Conservation (phyloP, 2,888 invertebrate species). For the Agrochola litura region DNA sequence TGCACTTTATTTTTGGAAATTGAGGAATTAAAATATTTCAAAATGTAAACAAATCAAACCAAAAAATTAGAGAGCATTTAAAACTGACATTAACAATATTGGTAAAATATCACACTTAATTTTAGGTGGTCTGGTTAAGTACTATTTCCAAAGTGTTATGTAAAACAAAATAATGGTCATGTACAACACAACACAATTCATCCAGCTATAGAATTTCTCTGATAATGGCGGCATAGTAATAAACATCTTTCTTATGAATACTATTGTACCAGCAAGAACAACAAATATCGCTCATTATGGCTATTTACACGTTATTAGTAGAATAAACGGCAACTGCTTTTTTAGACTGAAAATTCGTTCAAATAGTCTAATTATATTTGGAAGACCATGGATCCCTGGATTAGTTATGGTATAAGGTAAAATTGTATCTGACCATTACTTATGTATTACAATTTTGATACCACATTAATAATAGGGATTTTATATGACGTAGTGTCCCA, state of each 20-base stretch:
- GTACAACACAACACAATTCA: conserved; percentile 69
- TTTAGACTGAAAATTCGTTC: conserved; percentile 60
- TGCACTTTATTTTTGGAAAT: conserved; percentile 56
- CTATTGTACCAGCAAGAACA: conserved; percentile 25
- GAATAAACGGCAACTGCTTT: conserved; percentile 30
- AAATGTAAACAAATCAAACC: conserved; percentile 57
- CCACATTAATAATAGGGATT: conserved; percentile 79
- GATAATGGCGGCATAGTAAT: conserved; percentile 18
- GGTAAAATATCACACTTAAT: conserved; percentile 87
- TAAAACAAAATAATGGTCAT: conserved; percentile 82
- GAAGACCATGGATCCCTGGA: conserved; percentile 79
- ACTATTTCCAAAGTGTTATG: conserved; percentile 79
- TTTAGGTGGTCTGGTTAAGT: conserved; percentile 88
- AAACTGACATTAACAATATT: conserved; percentile 73
- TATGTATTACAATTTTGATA: conserved; percentile 77
- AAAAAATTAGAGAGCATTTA: conserved; percentile 84
- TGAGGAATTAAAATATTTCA: conserved; percentile 55
- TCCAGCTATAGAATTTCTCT: conserved; percentile 28
- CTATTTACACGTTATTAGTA: conserved; percentile 29
- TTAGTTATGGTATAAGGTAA: conserved; percentile 65
- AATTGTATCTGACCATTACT: conserved; percentile 82
- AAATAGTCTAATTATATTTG: conserved; percentile 77
- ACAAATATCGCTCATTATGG: conserved; percentile 37
- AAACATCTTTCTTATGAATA: conserved; percentile 33
- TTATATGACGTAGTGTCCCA: conserved; percentile 73